Base-by-base conservation (phyloP, 2,113 vertebrate species). In the Ctenodactylus gundi region DNA sequence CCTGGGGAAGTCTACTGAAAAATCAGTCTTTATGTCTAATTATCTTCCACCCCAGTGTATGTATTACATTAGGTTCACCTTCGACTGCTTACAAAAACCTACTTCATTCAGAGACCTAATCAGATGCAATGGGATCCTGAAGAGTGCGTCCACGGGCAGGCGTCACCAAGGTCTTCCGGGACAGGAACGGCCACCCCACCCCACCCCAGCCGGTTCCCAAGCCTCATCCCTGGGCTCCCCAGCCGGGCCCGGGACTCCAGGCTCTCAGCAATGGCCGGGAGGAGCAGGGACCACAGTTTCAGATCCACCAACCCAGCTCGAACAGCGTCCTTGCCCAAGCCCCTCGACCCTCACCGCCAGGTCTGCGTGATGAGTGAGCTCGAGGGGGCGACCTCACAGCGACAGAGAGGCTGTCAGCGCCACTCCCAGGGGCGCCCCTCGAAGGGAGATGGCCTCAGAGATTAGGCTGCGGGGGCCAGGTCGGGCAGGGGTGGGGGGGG, bases 361-460 rank as follows among this genome's bases (percentile, higher is more conserved):
- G 94, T 97, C 95, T 97, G 83, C 75, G 18, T 94, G 93, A 96
- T 96, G 93, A 83, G 92, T n/a, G n/a, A n/a, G 89, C 81, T 49
- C 7, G 67, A 95, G 92, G 41, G 64, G 92, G 51, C 81, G 98
- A 98, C 97, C 98, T 97, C 93, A 2, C n/a, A 91, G 72, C 98
- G 98, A 98, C 98, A 98, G 97, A 95, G 0, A 0, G 89, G 97
- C 98, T 98, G 97, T 98, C 98, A 98, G 80, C 98, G 73, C 91
- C 34, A 86, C 73, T 91, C 97, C 96, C 41, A 31, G 91, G 97
- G 97, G 91, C 88, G 92, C 82, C 70, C 81, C 85, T 88, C 95
- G 90, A 97, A 93, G 93, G 91, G 93, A 98, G 98, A 98, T 98
- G 55, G 84, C 65, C 73, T 44, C 80, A 23, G 86, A 98, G 98